Conservation (phyloP, 92 coral and sea anemone species). For the Siderastrea siderea region DNA sequence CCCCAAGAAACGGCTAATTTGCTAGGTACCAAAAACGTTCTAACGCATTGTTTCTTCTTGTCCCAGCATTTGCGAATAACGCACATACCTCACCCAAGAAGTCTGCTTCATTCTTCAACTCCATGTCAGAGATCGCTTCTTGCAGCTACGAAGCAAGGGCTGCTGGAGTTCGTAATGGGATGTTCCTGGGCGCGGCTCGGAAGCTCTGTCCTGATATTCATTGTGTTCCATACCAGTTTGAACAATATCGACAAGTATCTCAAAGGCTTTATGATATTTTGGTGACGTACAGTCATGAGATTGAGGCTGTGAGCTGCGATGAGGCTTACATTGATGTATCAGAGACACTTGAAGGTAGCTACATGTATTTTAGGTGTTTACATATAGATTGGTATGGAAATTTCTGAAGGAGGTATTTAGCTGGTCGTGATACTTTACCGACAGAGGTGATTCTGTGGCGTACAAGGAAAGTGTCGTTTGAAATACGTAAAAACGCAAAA, state of each 20-base stretch:
- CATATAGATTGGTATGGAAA: too few relatives aligned
- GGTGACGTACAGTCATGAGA: conserved; percentile 88
- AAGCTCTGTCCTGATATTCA: conserved; percentile 89
- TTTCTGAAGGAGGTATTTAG: too few relatives aligned
- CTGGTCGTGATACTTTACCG: too few relatives aligned
- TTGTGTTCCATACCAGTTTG: conserved; percentile 96
- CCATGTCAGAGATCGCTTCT: conserved; percentile 98
- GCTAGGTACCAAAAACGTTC: too few relatives aligned
- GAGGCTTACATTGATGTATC: conserved; percentile 97
- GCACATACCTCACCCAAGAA: conserved; percentile 15
- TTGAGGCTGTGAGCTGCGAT: conserved; percentile 99
- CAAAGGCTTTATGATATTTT: conserved; percentile 91
- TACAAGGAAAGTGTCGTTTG: too few relatives aligned
- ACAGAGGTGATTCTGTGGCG: too few relatives aligned
- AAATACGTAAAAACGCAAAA: too few relatives aligned
- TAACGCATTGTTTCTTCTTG: background rate
- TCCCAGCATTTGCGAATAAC: background rate
- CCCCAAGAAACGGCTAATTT: too few relatives aligned
- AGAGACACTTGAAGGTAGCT: conserved; percentile 71
- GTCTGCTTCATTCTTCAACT: conserved; percentile 71
- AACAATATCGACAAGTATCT: conserved; percentile 89
- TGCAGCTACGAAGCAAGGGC: conserved; percentile 97
- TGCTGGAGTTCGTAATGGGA: conserved; percentile 93
- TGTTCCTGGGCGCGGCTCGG: conserved; percentile 92
- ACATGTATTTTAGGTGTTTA: background rate